phyloP scores from a whole-genome alignment of 2,113 vertebrate genomes.

The Thalassarche chlororhynchos region DNA sequence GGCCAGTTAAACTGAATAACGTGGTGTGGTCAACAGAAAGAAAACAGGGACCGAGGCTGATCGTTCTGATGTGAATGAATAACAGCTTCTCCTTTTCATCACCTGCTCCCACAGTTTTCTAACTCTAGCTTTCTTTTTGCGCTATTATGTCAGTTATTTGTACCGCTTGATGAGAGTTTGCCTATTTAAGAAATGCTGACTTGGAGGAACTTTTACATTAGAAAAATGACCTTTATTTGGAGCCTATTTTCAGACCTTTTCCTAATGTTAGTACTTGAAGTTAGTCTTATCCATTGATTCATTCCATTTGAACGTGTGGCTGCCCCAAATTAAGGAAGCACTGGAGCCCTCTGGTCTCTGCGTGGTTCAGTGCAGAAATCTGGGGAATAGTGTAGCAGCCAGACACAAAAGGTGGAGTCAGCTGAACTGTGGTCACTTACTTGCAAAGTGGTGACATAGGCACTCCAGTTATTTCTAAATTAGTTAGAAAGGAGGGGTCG shows the following conservation, averaged over 20 bases:
- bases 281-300: neutral
- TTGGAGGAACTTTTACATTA: neutral
- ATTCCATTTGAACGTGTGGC: neutral
- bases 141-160: neutral
- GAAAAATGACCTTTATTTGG: neutral
- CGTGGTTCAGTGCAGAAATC: neutral
- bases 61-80: neutral
- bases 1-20: neutral
- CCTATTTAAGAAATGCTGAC: neutral
- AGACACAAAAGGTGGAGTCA: conserved; percentile 4
- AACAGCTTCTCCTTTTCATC: conserved; percentile 1
- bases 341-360: neutral
- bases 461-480: neutral
- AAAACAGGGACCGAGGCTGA: neutral
- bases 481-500: neutral
- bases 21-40: neutral
- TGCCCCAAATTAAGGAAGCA: neutral
- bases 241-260: neutral
- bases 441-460: neutral
- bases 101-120: neutral
- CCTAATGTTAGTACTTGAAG: neutral
- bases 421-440: neutral
- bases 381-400: neutral
- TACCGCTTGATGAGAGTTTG: neutral
- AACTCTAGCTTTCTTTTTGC: neutral